phyloP scores from a whole-genome alignment of 2,797 vertebrate genomes.

The Dicrostonyx torquatus region DNA sequence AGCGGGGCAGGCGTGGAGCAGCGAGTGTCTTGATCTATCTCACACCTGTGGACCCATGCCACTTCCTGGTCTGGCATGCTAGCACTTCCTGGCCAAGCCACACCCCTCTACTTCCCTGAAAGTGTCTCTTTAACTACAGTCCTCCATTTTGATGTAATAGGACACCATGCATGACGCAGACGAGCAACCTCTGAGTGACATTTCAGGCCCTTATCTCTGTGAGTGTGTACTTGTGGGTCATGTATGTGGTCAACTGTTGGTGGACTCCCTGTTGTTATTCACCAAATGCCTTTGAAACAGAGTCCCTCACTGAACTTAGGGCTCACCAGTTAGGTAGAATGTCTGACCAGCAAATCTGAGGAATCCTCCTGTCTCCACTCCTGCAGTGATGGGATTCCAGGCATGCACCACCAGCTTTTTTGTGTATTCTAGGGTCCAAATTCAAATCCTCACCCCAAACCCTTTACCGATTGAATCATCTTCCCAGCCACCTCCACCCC shows the following conservation, averaged over 20 bases:
- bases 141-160: not conserved
- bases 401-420: not conserved
- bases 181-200: not conserved
- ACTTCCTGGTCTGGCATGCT: not conserved
- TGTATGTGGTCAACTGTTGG: not conserved
- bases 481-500: not conserved
- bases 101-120: not conserved
- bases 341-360: not conserved
- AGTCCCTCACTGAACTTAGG: not conserved
- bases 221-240: not conserved
- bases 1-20: not conserved
- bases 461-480: no score
- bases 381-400: not conserved
- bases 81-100: not conserved
- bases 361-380: not conserved
- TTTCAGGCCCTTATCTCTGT: not conserved
- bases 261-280: not conserved
- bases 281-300: not conserved
- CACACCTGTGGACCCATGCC: not conserved
- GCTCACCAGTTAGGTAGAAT: not conserved
- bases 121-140: constrained; percentile 16
- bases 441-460: not conserved
- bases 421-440: not conserved
- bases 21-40: not conserved
- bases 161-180: not conserved